Percentiles rank a stretch among this genome's conserved stretches.
phyloP scores from a whole-genome alignment of 2,888 invertebrate species.

The Thymelicus lineola region DNA sequence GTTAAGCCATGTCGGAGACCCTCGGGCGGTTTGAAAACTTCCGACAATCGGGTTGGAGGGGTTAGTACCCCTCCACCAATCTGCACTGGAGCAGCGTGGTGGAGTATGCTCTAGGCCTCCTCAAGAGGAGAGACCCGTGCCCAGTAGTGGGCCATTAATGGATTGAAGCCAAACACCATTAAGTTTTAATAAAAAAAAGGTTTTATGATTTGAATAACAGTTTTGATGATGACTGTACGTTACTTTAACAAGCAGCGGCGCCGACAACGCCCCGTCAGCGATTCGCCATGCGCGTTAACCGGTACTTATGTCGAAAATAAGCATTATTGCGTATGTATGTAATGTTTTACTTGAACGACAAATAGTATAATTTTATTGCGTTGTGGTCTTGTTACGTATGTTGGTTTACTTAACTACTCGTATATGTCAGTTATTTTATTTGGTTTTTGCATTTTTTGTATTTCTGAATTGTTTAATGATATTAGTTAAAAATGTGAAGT shows the following conservation, averaged over 20 bases:
- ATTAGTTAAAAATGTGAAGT: too few relatives aligned
- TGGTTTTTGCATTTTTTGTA: not conserved
- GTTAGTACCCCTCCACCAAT: too few relatives aligned
- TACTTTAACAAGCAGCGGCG: slow-evolving; percentile 14
- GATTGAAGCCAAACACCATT: too few relatives aligned
- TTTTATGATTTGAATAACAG: not conserved
- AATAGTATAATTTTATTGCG: slow-evolving; percentile 37
- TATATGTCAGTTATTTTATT: not conserved
- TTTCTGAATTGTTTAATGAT: not conserved
- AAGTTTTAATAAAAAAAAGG: too few relatives aligned
- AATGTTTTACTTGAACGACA: slow-evolving; percentile 36
- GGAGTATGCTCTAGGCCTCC: too few relatives aligned
- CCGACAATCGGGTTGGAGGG: too few relatives aligned
- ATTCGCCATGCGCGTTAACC: slow-evolving; percentile 19
- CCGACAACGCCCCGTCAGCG: not conserved
- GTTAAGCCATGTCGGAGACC: too few relatives aligned
- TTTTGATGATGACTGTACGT: slow-evolving; percentile 12
- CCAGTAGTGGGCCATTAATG: too few relatives aligned
- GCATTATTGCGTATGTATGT: slow-evolving; percentile 31
- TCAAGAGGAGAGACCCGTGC: too few relatives aligned
- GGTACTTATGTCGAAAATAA: slow-evolving; percentile 35
- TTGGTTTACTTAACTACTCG: not conserved
- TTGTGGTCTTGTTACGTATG: slow-evolving; percentile 27
- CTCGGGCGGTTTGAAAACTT: too few relatives aligned
- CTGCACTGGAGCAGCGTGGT: too few relatives aligned